phyloP scores from a whole-genome alignment of 2,797 vertebrate genomes.

The Thalassophryne amazonica region DNA sequence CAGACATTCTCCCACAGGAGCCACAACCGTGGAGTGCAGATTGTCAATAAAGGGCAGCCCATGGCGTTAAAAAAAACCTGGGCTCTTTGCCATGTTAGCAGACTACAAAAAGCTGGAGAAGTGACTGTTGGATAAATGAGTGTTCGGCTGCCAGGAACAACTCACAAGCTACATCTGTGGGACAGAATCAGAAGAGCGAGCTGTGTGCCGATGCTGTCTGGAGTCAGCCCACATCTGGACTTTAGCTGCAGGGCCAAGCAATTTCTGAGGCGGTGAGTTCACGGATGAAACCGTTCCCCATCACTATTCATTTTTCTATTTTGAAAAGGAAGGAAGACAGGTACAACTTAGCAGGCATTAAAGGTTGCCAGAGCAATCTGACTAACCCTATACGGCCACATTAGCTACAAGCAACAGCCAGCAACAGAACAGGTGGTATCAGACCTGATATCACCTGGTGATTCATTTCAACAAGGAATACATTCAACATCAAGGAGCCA shows the following conservation, averaged over 20 bases:
- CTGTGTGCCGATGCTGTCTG: constrained; percentile 7
- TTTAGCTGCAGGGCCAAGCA: constrained; percentile 27
- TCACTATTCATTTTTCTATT: constrained; percentile 13
- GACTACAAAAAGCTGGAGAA: constrained; percentile 1
- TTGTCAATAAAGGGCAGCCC: constrained; percentile 45
- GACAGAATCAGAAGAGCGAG: constrained; percentile 30
- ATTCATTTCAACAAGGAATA: no score
- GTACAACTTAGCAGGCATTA: no score
- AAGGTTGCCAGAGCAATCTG: no score
- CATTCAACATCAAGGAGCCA: no score
- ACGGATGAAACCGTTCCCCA: constrained; percentile 14
- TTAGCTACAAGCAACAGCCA: no score
- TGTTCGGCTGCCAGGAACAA: constrained; percentile 32
- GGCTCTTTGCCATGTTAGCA: constrained; percentile 18
- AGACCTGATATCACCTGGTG: no score
- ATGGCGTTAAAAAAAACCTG: constrained; percentile 1
- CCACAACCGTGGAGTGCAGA: constrained; percentile 10
- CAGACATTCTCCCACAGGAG: constrained; percentile 13
- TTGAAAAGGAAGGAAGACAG: no score
- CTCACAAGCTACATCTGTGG: constrained; percentile 32
- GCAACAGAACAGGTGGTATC: no score
- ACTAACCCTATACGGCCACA: no score
- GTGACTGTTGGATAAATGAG: constrained; percentile 34
- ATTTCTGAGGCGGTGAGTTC: neutral
- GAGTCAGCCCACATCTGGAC: constrained; percentile 9